Evolutionary conservation across 1,140 invertebrate genomes (phyloP), one percentile per base, ranked within the genome.

Genomic region (Drosophila pectinifera): DNA sequence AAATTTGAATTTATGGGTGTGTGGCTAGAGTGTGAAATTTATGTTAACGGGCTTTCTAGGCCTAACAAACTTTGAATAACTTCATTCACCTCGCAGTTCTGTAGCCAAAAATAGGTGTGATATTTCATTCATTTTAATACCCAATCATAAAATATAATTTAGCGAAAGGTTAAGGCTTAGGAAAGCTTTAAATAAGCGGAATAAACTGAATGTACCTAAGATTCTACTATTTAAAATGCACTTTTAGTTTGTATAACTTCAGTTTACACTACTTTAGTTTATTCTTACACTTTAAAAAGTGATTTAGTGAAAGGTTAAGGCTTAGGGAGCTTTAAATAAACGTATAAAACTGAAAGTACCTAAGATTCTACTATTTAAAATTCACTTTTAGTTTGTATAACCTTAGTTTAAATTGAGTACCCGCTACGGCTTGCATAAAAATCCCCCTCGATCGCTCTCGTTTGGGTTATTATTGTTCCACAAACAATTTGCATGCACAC

Each of bases 401-500:
- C 6, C 20, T 14, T 14, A 3, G 8, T 18, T 38, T 8, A 16
- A 20, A 67, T 42, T 39, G 58, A 63, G 58, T 63, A 11, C 16
- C 10, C 8, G 0, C 42, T 16, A 41, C 59, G 26, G 2, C 24
- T 49, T 26, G 34, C 18, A 4, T 10, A 10, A 31, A 22, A 62
- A n/a, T 36, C 10, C 41, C 28, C 22, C 26, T 49, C 13, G 55
- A 58, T 46, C 16, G 13, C 4, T n/a, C 18, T 43, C 22, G 7
- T 39, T 46, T 65, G 38, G 36, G 22, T 18, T 67, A 26, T 68
- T 65, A 13, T 65, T 28, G 45, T 16, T 46, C 39, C 28, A 36
- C 38, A 42, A 67, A 49, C 58, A 67, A 49, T 34, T 64, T 64
- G 20, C 20, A 31, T 38, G 67, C 34, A 39, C 67, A 57, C 68